These are phyloP conservation scores for Catostomus latipinnis DNA, from an alignment of 2,797 vertebrate species.

Conservation along the genomic window DNA sequence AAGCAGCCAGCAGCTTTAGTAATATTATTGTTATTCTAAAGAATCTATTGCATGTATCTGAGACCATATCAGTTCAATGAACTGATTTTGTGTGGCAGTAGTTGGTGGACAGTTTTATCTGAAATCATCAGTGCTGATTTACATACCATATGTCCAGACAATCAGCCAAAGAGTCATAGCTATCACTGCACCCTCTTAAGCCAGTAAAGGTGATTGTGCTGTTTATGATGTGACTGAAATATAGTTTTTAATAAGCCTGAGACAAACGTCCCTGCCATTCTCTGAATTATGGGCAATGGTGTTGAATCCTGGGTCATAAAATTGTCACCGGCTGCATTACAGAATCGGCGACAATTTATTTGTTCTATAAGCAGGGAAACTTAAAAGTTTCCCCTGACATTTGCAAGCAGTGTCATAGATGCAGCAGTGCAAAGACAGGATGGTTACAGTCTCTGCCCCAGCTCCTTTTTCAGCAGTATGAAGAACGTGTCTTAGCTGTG, in stretches of 20 bases:
- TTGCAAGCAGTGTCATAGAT: conserved; percentile 62
- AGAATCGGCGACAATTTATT: conserved; percentile 57
- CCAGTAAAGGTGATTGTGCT: conserved; percentile 35
- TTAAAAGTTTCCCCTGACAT: conserved; percentile 67
- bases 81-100: conserved; percentile 1
- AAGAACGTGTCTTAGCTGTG: too few species aligned
- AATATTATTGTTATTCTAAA: conserved; percentile 6
- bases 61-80: conserved; percentile 31
- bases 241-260: conserved; percentile 73
- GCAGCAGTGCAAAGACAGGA: conserved; percentile 54
- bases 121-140: conserved; percentile 59
- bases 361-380: conserved; percentile 53
- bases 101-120: conserved; percentile 55
- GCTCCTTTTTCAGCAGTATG: too few species aligned
- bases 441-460: conserved; percentile 16
- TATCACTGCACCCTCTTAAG: conserved; percentile 27
- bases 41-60: neutral
- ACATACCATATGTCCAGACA: conserved; percentile 52
- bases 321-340: conserved; percentile 66
- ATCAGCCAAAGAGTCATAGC: conserved; percentile 52
- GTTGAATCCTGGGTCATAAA: conserved; percentile 72
- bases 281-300: conserved; percentile 67
- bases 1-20: neutral
- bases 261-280: conserved; percentile 65
- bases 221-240: conserved; percentile 71